Base-by-base conservation (phyloP, 2,797 vertebrate genomes). In the Novumbra hubbsi region DNA sequence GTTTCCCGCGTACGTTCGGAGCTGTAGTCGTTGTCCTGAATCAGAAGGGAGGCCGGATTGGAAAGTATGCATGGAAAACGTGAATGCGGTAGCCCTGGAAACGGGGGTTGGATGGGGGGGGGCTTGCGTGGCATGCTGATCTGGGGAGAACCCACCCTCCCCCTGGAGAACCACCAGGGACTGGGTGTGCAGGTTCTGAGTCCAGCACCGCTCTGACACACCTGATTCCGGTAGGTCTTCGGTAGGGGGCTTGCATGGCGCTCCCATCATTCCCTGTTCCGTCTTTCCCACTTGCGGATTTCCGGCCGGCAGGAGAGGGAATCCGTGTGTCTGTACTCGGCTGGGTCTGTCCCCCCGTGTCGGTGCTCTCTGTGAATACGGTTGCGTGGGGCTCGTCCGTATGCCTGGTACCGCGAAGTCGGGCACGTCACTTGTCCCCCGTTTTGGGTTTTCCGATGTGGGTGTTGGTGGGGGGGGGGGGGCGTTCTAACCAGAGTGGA, bases 221-320 rank as follows among this genome's bases (percentile, higher is more conserved):
- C 21, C 55, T 24, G 55, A 60, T 24, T 24, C 21, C 41, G 3
- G 41, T 45, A 45, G 41, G 9, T 9, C 55, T 60, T 17, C 62
- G 32, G 27, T 28, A 9, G 27, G 62, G 16, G 38, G 21, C 21
- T 3, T 68, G 66, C 66, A 68, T 68, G 66, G 24, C 21, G n/a
- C 19, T 19, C 32, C 41, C 64, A 11, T 12, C 19, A 8, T 32
- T 4, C 28, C 27, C 28, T 50, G n/a, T 71, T 34, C 72, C 65
- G 21, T 57, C 63, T 68, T 50, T 77, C 38, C 69, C 78, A 21
- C 6, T 32, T 21, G 67, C 62, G 41, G 24, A 17, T 72, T 78
- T 68, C 8, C 34, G 69, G 50, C 68, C 6, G 7, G 17, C 68
- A 14, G 45, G 45, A 24, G 68, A 70, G 19, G 3, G 7, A 32